Evolutionary conservation across 2,113 vertebrate species (phyloP), one percentile per base, ranked within the genome.

Genomic region (Mixornis gularis): DNA sequence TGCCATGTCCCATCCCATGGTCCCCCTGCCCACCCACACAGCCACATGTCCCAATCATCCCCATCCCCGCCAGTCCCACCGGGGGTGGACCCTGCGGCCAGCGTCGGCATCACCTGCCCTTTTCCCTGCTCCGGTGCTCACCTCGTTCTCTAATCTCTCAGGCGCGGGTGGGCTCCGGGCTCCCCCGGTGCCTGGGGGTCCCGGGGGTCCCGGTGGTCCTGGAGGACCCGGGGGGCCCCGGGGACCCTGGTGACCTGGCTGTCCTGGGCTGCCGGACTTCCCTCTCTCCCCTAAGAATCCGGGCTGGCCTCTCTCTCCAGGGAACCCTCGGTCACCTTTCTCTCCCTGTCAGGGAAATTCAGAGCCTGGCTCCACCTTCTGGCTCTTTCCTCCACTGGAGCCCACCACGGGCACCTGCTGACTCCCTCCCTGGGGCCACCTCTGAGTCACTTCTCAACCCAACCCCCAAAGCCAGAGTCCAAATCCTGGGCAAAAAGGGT

Each of bases 231-330:
- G 94, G 2, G 55, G 85, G 0, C 96, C 96, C 4, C 79, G 89
- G 6, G 89, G 95, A 1, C 96, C 96, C 60, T 90, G 86, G 21
- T 76, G 82, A 14, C 96, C 96, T 1, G 92, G 94, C 20, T 78
- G 94, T 8, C 96, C 96, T 3, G 96, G 78, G 46, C 62, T 94
- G 51, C 96, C 95, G 0, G 68, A 12, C 70, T 79, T 94, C 7
- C 96, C 96, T 24, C 32, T 96, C 59, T 97, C 94, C 32, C 96
- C 96, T 14, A 87, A 86, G 11, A 95, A 62, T 58, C 95, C 95
- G 0, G 95, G 93, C 71, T 93, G 91, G 53, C 96, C 96, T 53
- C 69, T 85, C 9, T 95, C 92, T 27, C 96, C 96, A 0, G 94
- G 96, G 68, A 26, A 66, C 34, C 97, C 97, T 19, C 62, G 76